phyloP scores from a whole-genome alignment of 2,797 vertebrate species.

The Neomorphus geoffroyi region DNA sequence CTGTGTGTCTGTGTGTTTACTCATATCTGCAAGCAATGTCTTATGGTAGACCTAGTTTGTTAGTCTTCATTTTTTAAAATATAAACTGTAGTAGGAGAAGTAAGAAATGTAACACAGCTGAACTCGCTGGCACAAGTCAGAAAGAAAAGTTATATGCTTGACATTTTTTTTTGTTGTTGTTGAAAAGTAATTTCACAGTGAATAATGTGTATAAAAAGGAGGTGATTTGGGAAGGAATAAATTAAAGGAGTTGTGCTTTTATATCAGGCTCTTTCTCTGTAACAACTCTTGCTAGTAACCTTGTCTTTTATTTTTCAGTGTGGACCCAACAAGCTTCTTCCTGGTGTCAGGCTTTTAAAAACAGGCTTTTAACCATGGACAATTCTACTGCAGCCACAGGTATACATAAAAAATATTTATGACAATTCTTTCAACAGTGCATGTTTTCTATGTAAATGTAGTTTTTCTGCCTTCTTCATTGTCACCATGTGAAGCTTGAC shows the following conservation, averaged over 20 bases:
- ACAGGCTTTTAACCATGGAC: slow-evolving; percentile 81
- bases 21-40: not conserved
- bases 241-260: not conserved
- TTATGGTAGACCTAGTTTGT: not conserved
- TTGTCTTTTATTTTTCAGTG: slow-evolving; percentile 76
- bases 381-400: slow-evolving; percentile 79
- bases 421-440: not conserved
- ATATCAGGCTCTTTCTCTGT: not conserved
- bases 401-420: slow-evolving; percentile 51
- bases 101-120: not conserved
- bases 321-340: slow-evolving; percentile 78
- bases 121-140: not conserved
- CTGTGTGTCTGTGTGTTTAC: not conserved
- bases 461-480: not conserved
- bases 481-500: not conserved
- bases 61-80: not conserved
- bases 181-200: not conserved
- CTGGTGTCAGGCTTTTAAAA: slow-evolving; percentile 73
- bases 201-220: not conserved
- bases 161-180: not conserved
- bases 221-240: not conserved
- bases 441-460: not conserved
- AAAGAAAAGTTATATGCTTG: not conserved
- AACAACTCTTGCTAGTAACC: slow-evolving; percentile 13
- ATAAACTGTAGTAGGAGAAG: not conserved